These are phyloP conservation scores for Ambastaia sidthimunki DNA, from an alignment of 2,797 vertebrate genomes.

Conservation along the genomic window DNA sequence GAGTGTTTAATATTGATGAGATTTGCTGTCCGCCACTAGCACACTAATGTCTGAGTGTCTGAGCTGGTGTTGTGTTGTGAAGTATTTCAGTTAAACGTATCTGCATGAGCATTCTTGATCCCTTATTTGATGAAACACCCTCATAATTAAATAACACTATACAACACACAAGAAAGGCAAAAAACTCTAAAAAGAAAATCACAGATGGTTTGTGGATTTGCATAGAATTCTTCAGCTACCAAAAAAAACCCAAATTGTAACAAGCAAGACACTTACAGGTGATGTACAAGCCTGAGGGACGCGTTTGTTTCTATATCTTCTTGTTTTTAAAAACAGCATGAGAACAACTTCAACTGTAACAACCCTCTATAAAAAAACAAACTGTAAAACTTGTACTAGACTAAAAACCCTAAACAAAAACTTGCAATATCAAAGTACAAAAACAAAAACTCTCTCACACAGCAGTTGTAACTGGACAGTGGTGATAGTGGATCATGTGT, in stretches of 20 bases:
- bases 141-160: background rate
- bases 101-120: background rate
- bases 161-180: slow-evolving; percentile 15
- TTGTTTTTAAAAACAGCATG: slow-evolving; percentile 10
- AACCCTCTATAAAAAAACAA: slow-evolving; percentile 58
- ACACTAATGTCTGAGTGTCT: background rate
- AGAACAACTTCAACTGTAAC: slow-evolving; percentile 74
- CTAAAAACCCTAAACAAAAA: slow-evolving; percentile 64
- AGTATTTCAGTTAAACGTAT: too few relatives aligned
- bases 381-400: slow-evolving; percentile 40
- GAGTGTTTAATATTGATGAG: too few relatives aligned
- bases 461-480: slow-evolving; percentile 33
- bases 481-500: slow-evolving; percentile 35
- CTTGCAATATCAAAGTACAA: slow-evolving; percentile 40
- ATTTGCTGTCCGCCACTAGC: too few relatives aligned
- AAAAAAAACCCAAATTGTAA: slow-evolving; percentile 72
- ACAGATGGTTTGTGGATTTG: slow-evolving; percentile 65
- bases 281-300: slow-evolving; percentile 81
- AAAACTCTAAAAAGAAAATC: slow-evolving; percentile 7
- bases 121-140: slow-evolving; percentile 10
- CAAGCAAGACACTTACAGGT: slow-evolving; percentile 69
- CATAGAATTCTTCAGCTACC: slow-evolving; percentile 80
- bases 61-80: background rate
- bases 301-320: slow-evolving; percentile 33
- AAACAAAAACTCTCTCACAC: background rate